These are phyloP conservation scores for Cynocephalus volans DNA, from an alignment of 2,113 vertebrate genomes.

Conservation along the genomic window DNA sequence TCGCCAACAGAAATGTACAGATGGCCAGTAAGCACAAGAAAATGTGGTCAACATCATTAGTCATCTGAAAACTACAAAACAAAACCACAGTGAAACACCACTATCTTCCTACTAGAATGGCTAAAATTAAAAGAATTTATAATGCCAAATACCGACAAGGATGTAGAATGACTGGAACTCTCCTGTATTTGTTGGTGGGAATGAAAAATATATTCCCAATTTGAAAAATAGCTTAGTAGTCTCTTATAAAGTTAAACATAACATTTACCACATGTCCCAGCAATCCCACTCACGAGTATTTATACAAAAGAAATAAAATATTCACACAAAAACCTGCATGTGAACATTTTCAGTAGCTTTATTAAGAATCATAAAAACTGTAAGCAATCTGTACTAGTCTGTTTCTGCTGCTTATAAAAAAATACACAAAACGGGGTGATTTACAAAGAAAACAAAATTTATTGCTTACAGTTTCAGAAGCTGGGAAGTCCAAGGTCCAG, in stretches of 20 bases:
- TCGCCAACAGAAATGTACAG: background rate
- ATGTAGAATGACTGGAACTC: background rate
- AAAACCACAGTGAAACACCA: conserved; percentile 25
- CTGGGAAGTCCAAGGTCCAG: too few relatives aligned
- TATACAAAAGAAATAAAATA: conserved; percentile 32
- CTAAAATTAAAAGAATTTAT: conserved; percentile 11
- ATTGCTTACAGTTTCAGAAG: too few relatives aligned
- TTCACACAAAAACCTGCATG: background rate
- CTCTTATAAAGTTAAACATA: background rate
- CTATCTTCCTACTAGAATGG: background rate
- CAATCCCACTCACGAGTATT: background rate
- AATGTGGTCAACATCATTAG: conserved; percentile 36
- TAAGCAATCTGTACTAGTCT: background rate
- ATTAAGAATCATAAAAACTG: background rate
- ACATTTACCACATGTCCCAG: background rate
- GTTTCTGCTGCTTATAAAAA: too few relatives aligned
- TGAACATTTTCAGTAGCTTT: background rate
- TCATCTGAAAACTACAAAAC: conserved; percentile 21
- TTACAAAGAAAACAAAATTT: too few relatives aligned
- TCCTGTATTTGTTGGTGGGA: background rate
- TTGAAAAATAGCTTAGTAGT: conserved; percentile 12
- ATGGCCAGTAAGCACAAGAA: conserved; percentile 12
- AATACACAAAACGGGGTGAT: too few relatives aligned
- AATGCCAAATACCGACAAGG: conserved; percentile 42
- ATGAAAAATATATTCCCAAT: conserved; percentile 48